Evolutionary conservation across 2,797 vertebrate genomes (phyloP).

Genomic region (Heterohyrax brucei): DNA sequence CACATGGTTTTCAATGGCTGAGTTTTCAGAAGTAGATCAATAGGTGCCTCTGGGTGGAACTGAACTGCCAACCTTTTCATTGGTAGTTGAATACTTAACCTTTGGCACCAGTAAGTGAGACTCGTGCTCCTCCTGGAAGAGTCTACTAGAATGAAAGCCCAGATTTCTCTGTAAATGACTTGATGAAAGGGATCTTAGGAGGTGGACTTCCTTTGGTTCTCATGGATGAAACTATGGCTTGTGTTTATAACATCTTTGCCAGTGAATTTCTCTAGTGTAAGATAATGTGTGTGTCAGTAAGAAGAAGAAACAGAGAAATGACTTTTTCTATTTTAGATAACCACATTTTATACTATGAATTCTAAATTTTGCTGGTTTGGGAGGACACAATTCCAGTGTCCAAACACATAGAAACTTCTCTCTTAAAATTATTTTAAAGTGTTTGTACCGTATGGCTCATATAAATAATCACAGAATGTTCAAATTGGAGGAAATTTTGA

Average conservation of each 20-base stretch:
- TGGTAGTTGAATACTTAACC: too few species aligned
- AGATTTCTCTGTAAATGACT: background rate
- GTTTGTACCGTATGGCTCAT: background rate
- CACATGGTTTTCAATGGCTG: background rate
- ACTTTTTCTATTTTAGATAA: background rate
- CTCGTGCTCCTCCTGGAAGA: background rate
- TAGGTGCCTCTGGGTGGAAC: background rate
- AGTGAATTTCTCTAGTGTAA: background rate
- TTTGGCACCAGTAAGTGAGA: background rate
- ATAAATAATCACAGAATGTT: background rate
- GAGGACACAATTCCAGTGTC: background rate
- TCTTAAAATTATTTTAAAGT: constrained; percentile 28
- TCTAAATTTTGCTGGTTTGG: background rate
- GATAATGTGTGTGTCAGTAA: background rate
- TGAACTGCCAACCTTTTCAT: background rate
- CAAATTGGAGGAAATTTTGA: background rate
- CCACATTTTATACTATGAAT: background rate
- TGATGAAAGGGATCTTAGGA: background rate
- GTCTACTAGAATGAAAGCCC: background rate
- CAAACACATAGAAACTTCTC: background rate
- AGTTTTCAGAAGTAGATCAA: background rate
- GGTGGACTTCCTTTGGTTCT: background rate
- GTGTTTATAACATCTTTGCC: background rate
- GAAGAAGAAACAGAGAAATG: background rate
- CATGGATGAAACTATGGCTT: background rate